Evolutionary conservation across 1,140 invertebrate species (phyloP), one percentile per base, ranked within the genome.

Genomic region (Frieseomelitta varia): DNA sequence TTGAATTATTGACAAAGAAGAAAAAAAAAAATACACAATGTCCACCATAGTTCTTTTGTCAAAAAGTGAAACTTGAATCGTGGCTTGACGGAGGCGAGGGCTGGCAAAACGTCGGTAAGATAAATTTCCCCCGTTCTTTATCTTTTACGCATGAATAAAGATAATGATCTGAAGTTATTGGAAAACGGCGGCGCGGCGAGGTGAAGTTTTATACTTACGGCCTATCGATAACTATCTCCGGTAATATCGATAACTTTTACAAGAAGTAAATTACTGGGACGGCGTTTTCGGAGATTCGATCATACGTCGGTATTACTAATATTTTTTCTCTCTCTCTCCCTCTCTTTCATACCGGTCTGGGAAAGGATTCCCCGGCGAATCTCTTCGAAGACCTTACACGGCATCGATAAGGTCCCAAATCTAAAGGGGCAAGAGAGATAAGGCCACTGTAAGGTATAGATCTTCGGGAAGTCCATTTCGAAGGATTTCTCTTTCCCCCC

Each of bases 171-270:
- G 61, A 65, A 88, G 65, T 72, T 87, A 84, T 77, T 68, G 78
- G 69, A 55, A 19, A 34, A 75, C 51, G 77, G 21, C 14, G 39
- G 51, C 56, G n/a, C 12, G 39, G n/a, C 24, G 58, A 79, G 63
- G 72, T 55, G 73, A 73, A 86, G 65, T 76, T 86, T 80, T 71
- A 69, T 86, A 79, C 69, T 51, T 78, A 79, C 69, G 51, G 55
- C 24, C 74, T 47, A 53, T 73, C 81, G 84, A 89, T 89, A 86
- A 80, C 55, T 84, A 88, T 86, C 84, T 72, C 34, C 27, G 72
- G 87, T 53, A 89, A 89, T 89, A 89, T 89, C 88, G 84, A 88
- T 88, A 88, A 85, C 71, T 88, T 87, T 79, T 68, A 58, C 58
- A 55, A 71, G 58, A 83, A 68, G 67, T 75, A 82, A 88, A 88